Evolutionary conservation across 2,888 invertebrate genomes (phyloP), one percentile per base, ranked within the genome.

Genomic region (Saturnia pavonia): DNA sequence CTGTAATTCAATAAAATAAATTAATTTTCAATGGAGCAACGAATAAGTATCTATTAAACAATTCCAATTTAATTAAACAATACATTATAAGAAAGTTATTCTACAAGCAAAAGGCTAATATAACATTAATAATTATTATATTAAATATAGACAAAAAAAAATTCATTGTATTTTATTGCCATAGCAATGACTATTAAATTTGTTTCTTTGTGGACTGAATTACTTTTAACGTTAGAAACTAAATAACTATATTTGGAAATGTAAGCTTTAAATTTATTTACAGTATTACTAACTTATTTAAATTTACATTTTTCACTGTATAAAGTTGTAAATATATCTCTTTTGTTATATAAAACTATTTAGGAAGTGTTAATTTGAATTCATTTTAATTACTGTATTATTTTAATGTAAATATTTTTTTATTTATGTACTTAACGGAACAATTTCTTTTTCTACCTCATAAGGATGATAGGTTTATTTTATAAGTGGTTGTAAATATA

Each of bases 261-360:
- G 79, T 88, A 88, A 90, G 91, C 91, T 89, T 92, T 93, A 92
- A 93, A 86, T 82, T 88, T 90, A 87, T 92, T 92, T 91, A 92
- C 93, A 92, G 94, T 94, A 94, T 94, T 93, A 92, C 86, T 93
- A 92, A 93, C 87, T 91, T 92, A 91, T 91, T 91, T 89, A 88
- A 87, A 81, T 86, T 86, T 82, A 80, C 77, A 73, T 75, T 40
- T 82, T 80, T 80, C 79, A 78, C 74, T 92, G 91, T 91, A 92
- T 78, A 92, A 89, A 90, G 76, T 74, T 93, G 93, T 94, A 93
- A 84, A 94, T 93, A 92, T 74, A 85, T 88, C 83, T 88, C 88
- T 60, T 60, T 60, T 27, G 27, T 60, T 27, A 27, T 60, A 60
- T 27, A 27, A 60, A 78, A 86, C 84, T 84, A 72, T 75, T 60